Conservation (phyloP, 2,113 vertebrate genomes). For the Peucedramus taeniatus region DNA sequence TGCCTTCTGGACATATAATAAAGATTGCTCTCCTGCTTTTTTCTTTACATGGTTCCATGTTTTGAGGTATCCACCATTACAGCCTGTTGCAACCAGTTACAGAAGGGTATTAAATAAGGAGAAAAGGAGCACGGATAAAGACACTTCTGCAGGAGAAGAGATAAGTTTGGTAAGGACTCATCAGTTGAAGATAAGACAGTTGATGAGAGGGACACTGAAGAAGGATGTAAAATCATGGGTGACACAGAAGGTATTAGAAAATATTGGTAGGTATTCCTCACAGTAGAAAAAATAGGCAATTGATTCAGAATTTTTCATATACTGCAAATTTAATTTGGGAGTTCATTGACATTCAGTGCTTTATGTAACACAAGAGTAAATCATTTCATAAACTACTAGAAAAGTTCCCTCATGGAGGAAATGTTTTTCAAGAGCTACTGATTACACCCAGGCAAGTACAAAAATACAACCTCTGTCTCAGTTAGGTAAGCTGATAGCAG, state of each 20-base stretch:
- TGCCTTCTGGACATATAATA: background rate
- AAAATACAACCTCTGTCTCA: background rate
- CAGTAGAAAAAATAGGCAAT: background rate
- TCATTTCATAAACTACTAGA: background rate
- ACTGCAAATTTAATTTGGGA: background rate
- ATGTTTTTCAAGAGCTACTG: background rate
- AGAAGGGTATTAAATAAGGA: background rate
- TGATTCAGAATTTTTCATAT: background rate
- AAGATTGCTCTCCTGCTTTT: background rate
- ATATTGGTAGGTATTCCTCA: background rate
- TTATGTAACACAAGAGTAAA: background rate
- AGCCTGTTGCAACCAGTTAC: background rate
- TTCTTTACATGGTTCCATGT: background rate
- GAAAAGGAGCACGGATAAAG: background rate
- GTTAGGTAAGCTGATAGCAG: background rate
- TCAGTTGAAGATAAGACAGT: background rate
- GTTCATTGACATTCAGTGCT: background rate
- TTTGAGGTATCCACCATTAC: background rate
- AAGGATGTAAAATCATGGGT: background rate
- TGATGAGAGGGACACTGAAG: background rate
- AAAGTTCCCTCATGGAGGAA: background rate
- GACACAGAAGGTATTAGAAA: background rate
- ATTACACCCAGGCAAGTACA: background rate
- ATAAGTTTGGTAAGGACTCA: background rate
- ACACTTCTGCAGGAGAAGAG: background rate